Percentiles rank a stretch among this genome's conserved stretches.
phyloP scores from a whole-genome alignment of 2,888 invertebrate genomes.

The Agrochola lota region DNA sequence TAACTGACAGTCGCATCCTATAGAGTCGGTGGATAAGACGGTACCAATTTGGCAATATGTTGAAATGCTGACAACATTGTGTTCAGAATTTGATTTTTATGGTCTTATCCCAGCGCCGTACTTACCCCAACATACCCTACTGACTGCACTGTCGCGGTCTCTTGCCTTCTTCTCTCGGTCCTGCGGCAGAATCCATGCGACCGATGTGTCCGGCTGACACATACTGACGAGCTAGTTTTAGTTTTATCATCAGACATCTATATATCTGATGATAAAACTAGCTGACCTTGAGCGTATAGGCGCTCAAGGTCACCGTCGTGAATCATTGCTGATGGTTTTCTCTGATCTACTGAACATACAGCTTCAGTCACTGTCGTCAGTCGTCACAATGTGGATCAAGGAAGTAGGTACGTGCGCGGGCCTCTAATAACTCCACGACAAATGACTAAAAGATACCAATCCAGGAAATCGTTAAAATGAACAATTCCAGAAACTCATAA shows the following conservation, averaged over 20 bases:
- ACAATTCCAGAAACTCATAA: slow-evolving; percentile 25
- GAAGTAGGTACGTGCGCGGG: too few relatives aligned
- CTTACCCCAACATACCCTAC: background rate
- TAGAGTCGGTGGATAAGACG: background rate
- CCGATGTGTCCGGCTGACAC: background rate
- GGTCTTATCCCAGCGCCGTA: background rate
- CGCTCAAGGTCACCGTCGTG: background rate
- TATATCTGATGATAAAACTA: too few relatives aligned
- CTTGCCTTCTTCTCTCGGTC: background rate
- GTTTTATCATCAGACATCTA: background rate
- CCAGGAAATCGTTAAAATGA: slow-evolving; percentile 21
- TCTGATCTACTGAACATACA: background rate
- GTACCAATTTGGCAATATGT: too few relatives aligned
- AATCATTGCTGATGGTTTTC: background rate
- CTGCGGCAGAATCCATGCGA: background rate
- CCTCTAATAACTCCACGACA: background rate
- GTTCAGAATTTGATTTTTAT: background rate
- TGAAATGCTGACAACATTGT: too few relatives aligned
- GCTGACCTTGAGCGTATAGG: too few relatives aligned
- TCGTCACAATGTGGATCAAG: background rate
- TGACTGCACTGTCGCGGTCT: background rate
- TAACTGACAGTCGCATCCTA: background rate
- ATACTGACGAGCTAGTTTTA: background rate
- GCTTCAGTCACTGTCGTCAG: background rate
- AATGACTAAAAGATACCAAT: slow-evolving; percentile 12